Percentiles rank a stretch among this genome's conserved stretches.
Evolutionary conservation across 2,888 invertebrate genomes (phyloP).

Genomic region (Aproaerema taeniolella): DNA sequence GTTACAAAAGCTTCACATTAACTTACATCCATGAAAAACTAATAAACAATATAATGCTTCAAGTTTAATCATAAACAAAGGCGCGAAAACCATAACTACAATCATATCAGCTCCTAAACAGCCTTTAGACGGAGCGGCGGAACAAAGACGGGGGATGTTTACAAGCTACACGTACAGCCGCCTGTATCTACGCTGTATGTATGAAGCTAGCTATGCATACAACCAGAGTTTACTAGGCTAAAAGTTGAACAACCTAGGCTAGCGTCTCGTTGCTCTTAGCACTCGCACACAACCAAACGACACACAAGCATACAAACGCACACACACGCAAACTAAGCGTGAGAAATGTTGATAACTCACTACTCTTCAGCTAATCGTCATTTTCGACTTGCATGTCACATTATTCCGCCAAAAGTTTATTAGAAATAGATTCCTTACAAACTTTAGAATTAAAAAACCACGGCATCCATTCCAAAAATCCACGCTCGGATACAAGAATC

Average conservation of each 20-base stretch:
- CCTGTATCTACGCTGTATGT: too few species aligned
- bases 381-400: slow-evolving; percentile 52
- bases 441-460: too few species aligned
- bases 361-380: slow-evolving; percentile 64
- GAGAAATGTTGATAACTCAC: slow-evolving; percentile 76
- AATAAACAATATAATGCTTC: too few species aligned
- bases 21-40: too few species aligned
- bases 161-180: slow-evolving; percentile 26
- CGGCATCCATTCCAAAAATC: too few species aligned
- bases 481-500: too few species aligned
- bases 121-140: slow-evolving; percentile 27
- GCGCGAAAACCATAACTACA: too few species aligned
- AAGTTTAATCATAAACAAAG: too few species aligned
- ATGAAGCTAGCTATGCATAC: too few species aligned
- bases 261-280: slow-evolving; percentile 65
- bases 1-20: too few species aligned
- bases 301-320: slow-evolving; percentile 44
- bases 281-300: slow-evolving; percentile 50
- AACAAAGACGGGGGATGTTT: slow-evolving; percentile 49
- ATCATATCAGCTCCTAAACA: slow-evolving; percentile 12
- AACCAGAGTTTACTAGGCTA: slow-evolving; percentile 76
- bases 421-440: too few species aligned
- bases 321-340: slow-evolving; percentile 59
- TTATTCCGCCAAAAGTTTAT: not conserved
- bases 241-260: slow-evolving; percentile 75